phyloP scores from a whole-genome alignment of 2,888 invertebrate genomes.

The Drosophila subsilvestris region DNA sequence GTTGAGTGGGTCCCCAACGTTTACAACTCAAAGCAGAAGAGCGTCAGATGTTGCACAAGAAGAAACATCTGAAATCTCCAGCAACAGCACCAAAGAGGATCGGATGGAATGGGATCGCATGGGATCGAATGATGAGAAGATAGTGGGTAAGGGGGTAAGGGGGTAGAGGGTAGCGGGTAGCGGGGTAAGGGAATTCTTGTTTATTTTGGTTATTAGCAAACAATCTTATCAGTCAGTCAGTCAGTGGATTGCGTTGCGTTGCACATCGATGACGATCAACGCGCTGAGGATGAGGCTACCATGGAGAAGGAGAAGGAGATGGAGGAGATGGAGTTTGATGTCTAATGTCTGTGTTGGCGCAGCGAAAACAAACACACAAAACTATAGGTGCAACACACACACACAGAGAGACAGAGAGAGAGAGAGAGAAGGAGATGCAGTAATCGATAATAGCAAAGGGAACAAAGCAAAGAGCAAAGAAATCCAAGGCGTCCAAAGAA shows the following conservation, averaged over 20 bases:
- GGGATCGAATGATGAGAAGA: constrained; percentile 12
- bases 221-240: constrained; percentile 68
- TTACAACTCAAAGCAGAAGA: no score
- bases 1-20: background rate
- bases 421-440: constrained; percentile 58
- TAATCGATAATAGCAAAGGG: constrained; percentile 71
- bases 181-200: constrained; percentile 47
- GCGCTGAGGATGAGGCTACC: constrained; percentile 27
- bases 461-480: constrained; percentile 47
- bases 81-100: background rate
- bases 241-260: constrained; percentile 6
- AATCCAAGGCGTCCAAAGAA: constrained; percentile 63
- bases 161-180: background rate
- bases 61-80: no score
- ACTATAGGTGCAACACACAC: constrained; percentile 1
- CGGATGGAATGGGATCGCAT: no score
- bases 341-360: constrained; percentile 62
- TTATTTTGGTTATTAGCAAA: constrained; percentile 76
- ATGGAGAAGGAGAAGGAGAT: background rate
- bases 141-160: background rate
- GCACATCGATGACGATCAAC: constrained; percentile 31
- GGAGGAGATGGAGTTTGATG: constrained; percentile 15
- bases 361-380: constrained; percentile 66
- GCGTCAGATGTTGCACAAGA: background rate
- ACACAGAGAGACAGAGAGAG: background rate